Conservation (phyloP, 2,888 invertebrate genomes). For the Epinotia brunnichana region DNA sequence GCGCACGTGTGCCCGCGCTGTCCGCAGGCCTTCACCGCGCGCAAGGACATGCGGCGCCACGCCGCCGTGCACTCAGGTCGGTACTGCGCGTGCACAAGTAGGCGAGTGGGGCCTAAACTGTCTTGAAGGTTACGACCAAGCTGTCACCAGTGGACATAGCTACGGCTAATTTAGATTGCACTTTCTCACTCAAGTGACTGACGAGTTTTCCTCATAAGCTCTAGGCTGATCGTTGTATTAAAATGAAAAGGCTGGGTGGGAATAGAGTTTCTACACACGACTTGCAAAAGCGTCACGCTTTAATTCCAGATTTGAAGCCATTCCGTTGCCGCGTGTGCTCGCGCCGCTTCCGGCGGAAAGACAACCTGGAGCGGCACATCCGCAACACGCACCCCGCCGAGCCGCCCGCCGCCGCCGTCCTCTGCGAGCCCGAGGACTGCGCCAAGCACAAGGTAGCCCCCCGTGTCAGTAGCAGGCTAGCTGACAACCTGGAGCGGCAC, state of each 20-base stretch:
- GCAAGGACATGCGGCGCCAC: constrained; percentile 88
- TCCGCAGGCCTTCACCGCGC: constrained; percentile 82
- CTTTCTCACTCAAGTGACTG: no score
- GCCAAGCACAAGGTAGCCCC: neutral
- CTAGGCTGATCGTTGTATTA: no score
- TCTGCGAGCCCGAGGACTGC: constrained; percentile 25
- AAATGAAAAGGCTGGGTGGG: no score
- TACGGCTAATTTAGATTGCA: no score
- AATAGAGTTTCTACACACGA: no score
- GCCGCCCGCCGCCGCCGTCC: constrained; percentile 59
- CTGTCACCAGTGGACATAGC: no score
- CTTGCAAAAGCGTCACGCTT: no score
- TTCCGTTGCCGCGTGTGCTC: constrained; percentile 89
- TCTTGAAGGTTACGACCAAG: no score
- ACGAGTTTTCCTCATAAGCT: no score
- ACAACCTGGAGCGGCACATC: constrained; percentile 90
- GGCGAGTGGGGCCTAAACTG: no score
- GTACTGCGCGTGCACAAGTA: constrained; percentile 58
- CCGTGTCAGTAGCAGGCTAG: no score
- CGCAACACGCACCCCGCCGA: constrained; percentile 87
- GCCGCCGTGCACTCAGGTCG: constrained; percentile 70
- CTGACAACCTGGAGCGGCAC: no score
- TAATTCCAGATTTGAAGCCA: constrained; percentile 85
- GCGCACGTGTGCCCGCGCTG: constrained; percentile 18
- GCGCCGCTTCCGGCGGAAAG: constrained; percentile 88